phyloP scores from a whole-genome alignment of 2,113 vertebrate genomes.

The Coturnix japonica region DNA sequence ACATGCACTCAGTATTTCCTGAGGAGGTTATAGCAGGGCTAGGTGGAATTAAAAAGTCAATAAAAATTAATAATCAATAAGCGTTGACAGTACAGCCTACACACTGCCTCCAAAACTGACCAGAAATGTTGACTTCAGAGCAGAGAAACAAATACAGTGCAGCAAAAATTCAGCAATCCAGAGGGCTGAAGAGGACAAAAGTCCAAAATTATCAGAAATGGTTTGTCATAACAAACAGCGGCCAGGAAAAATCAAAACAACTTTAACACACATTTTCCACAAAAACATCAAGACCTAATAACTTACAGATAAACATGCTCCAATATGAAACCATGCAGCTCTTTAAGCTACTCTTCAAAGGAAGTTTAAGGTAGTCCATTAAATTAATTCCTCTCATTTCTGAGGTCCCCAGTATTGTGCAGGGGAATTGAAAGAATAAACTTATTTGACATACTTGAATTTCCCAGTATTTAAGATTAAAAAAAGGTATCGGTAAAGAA shows the following conservation, averaged over 20 bases:
- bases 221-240: not conserved
- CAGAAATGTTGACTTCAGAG: not conserved
- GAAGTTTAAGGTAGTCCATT: not conserved
- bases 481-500: not conserved
- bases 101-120: not conserved
- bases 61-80: not conserved
- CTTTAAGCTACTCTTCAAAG: not conserved
- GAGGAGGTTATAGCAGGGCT: not conserved
- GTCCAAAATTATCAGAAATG: not conserved
- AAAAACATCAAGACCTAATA: not conserved
- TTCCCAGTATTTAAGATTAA: not conserved
- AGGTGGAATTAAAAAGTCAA: not conserved
- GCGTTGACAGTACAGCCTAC: not conserved
- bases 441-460: not conserved
- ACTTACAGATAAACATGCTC: not conserved
- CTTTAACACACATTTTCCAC: not conserved
- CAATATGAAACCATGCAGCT: not conserved
- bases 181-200: not conserved
- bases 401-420: fast-evolving
- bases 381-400: not conserved
- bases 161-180: not conserved
- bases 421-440: not conserved
- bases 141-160: not conserved
- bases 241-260: not conserved
- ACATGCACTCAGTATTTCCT: not conserved